A percentile compares a stretch with the other conserved stretches of the same genome.
Evolutionary conservation across 1,140 invertebrate species (phyloP).

Genomic region (Cepaea nemoralis): DNA sequence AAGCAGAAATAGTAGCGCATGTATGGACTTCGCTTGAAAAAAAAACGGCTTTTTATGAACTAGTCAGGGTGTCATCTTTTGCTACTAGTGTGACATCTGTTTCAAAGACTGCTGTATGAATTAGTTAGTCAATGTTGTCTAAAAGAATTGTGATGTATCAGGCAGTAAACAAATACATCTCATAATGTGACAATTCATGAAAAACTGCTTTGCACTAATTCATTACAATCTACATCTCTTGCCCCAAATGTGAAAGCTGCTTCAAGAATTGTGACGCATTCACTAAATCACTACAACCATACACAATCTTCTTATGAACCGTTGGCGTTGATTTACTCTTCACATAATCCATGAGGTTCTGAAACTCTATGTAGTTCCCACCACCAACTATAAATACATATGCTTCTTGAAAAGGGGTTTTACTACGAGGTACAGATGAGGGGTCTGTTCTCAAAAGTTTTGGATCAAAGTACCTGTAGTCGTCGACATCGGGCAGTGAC

Average conservation of each 20-base stretch:
- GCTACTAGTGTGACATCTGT: no score
- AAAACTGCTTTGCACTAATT: no score
- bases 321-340: slow-evolving; percentile 79
- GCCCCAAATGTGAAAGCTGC: slow-evolving; percentile 77
- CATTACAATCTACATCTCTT: slow-evolving; percentile 57
- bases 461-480: slow-evolving; percentile 92
- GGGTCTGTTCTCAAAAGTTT: slow-evolving; percentile 85
- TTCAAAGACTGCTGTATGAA: no score
- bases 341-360: slow-evolving; percentile 95
- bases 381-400: slow-evolving; percentile 98
- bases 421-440: slow-evolving; percentile 67
- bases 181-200: no score
- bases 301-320: slow-evolving; percentile 86
- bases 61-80: no score
- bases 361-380: slow-evolving; percentile 99
- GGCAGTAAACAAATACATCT: no score
- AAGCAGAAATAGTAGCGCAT: no score
- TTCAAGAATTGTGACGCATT: slow-evolving; percentile 93
- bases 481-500: slow-evolving; percentile 83
- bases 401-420: slow-evolving; percentile 74
- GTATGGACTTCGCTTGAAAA: no score
- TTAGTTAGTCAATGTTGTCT: no score
- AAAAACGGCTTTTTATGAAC: no score
- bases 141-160: no score
- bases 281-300: slow-evolving; percentile 92